A percentile compares a stretch with the other conserved stretches of the same genome.
These are phyloP conservation scores for Chionoecetes opilio DNA, from an alignment of 1,140 invertebrate species.

Conservation along the genomic window DNA sequence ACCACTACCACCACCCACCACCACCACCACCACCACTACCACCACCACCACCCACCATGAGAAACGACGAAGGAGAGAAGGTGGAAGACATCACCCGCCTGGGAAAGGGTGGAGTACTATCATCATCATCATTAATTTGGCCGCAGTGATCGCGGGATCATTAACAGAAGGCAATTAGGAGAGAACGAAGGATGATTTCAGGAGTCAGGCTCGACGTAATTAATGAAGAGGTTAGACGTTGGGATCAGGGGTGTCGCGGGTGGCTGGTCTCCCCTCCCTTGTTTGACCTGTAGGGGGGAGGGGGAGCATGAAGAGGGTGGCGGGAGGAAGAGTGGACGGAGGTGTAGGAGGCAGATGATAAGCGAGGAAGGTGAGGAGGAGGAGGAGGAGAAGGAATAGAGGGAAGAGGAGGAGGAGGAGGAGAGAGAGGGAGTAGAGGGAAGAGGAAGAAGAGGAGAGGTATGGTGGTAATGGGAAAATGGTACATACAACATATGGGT, in stretches of 20 bases:
- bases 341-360: slow-evolving; percentile 31
- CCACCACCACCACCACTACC: not conserved
- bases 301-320: not conserved
- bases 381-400: not conserved
- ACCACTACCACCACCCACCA: not conserved
- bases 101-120: slow-evolving; percentile 36
- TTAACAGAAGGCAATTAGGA: slow-evolving; percentile 53
- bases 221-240: slow-evolving; percentile 54
- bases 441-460: not conserved
- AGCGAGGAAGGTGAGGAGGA: not conserved
- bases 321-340: not conserved
- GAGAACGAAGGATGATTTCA: slow-evolving; percentile 44
- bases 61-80: not conserved
- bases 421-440: not conserved
- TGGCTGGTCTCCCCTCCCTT: not conserved
- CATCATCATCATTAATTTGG: slow-evolving; percentile 35
- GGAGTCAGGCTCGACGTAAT: slow-evolving; percentile 53
- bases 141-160: slow-evolving; percentile 28
- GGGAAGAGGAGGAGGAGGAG: not conserved
- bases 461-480: too few species aligned
- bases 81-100: not conserved
- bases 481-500: too few species aligned
- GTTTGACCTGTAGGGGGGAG: not conserved
- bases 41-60: not conserved
- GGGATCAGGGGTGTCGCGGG: not conserved